Evolutionary conservation across 1,140 invertebrate species (phyloP).

Genomic region (Dolichoris vasculosae): DNA sequence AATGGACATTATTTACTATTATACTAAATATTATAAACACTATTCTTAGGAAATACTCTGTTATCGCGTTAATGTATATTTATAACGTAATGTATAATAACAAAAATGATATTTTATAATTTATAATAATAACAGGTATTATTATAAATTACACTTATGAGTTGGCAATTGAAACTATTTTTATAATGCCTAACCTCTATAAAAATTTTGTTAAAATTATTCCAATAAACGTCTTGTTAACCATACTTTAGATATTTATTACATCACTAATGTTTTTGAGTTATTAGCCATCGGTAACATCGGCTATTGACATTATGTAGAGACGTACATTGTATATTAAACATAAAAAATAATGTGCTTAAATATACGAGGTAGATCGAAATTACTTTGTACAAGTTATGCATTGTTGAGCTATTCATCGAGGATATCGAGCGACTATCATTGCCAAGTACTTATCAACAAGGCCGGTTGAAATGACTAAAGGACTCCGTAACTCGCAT

Average conservation of each 20-base stretch:
- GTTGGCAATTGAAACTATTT: not conserved
- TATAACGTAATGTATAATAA: too few species aligned
- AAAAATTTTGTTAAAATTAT: not conserved
- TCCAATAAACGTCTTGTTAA: not conserved
- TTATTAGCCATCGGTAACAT: not conserved
- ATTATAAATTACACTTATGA: not conserved
- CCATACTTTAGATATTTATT: not conserved
- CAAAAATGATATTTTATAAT: too few species aligned
- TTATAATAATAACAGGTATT: too few species aligned
- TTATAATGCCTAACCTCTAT: too few species aligned
- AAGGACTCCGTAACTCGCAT: not conserved
- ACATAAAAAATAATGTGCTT: not conserved
- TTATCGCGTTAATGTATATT: too few species aligned
- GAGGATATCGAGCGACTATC: conserved; percentile 6
- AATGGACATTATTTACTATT: too few species aligned
- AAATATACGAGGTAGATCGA: not conserved
- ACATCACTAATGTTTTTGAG: too few species aligned
- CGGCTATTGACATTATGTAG: not conserved
- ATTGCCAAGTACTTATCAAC: conserved; percentile 10
- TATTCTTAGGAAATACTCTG: too few species aligned
- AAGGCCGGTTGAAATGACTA: not conserved
- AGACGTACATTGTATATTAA: not conserved
- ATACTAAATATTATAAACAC: too few species aligned
- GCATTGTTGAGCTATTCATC: conserved; percentile 16
- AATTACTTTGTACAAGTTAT: not conserved